phyloP scores from a whole-genome alignment of 2,888 invertebrate genomes.

The Mesopsocus fuscifrons region DNA sequence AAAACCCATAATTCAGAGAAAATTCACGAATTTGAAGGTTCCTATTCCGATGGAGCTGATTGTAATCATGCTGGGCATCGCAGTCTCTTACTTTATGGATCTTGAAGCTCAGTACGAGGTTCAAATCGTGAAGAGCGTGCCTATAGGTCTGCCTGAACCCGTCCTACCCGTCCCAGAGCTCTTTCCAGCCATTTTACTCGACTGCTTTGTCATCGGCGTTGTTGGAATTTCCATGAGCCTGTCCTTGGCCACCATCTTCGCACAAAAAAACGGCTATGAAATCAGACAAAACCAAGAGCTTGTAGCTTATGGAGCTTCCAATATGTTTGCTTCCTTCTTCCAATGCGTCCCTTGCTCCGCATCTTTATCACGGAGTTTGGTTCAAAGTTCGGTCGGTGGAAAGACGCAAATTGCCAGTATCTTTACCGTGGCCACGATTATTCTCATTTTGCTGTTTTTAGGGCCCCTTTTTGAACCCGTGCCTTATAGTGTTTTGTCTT shows the following conservation, averaged over 20 bases:
- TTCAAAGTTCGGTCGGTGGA: slow-evolving; percentile 61
- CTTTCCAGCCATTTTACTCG: slow-evolving; percentile 32
- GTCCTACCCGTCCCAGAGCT: slow-evolving; percentile 33
- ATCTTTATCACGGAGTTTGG: slow-evolving; percentile 41
- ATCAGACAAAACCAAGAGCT: slow-evolving; percentile 53
- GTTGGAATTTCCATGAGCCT: slow-evolving; percentile 51
- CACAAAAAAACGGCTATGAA: slow-evolving; percentile 42
- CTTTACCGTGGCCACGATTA: slow-evolving; percentile 30
- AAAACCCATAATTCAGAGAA: slow-evolving; percentile 41
- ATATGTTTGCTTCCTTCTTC: slow-evolving; percentile 44
- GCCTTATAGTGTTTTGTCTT: slow-evolving; percentile 49
- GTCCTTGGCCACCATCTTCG: slow-evolving; percentile 54
- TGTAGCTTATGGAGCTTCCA: slow-evolving; percentile 26
- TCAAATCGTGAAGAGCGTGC: slow-evolving; percentile 50
- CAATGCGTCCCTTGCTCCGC: slow-evolving; percentile 43
- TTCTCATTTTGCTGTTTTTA: slow-evolving; percentile 63
- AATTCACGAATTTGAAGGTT: slow-evolving; percentile 24
- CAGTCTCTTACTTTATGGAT: slow-evolving; percentile 39
- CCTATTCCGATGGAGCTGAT: slow-evolving; percentile 69
- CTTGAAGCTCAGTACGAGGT: slow-evolving; percentile 38
- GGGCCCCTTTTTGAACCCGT: slow-evolving; percentile 72
- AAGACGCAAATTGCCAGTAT: slow-evolving; percentile 30
- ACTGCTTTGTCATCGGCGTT: slow-evolving; percentile 42
- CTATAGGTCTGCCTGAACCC: slow-evolving; percentile 57
- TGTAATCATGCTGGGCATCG: slow-evolving; percentile 49